Evolutionary conservation across 35 echinoderm and acorn worm species (phyloP), one percentile per base, ranked within the genome.

Genomic region (Apostichopus parvimensis): DNA sequence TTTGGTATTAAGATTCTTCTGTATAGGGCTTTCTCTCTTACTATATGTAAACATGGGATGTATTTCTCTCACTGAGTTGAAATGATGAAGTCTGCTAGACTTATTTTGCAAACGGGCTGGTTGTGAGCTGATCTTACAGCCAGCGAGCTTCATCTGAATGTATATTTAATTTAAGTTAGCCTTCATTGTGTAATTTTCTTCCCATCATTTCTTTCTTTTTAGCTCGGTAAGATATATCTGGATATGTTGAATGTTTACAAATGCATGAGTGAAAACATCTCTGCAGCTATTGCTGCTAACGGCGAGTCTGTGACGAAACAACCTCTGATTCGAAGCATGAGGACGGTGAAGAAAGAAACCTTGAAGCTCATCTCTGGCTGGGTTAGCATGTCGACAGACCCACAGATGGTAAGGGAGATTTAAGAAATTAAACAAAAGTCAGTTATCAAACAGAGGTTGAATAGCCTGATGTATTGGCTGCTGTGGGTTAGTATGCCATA

Each of bases 211-310:
- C 23, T 86, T 94, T 13, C 12, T 85, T 88, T 80, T 59, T 85
- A 98, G 97, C 82, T 98, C 55, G 97, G 97, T 5, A 94, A 91
- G 56, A 98, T 98, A 82, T 98, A 98, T 88, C 91, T 98, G 57
- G 97, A 98, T 83, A 98, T 98, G 97, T 87, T 98, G 25, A 94
- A 98, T 86, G 94, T 98, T 24, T 98, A 98, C 93, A 98, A 96
- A 80, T 98, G 97, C 57, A 98, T 98, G 97, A 98, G 97, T 93
- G 97, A 98, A 54, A 98, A 98, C 82, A 96, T 98, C 91, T 98
- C 97, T 5, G 91, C 79, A 89, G 97, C 97, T 11, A 98, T 98
- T 7, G 88, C 91, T 26, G 80, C 91, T 83, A 95, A 95, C 72
- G 97, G 97, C 45, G 97, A 96, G 73, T 73, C 68, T 22, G 97